Evolutionary conservation across 2,113 vertebrate species (phyloP).

Genomic region (Muscicapa adusta): DNA sequence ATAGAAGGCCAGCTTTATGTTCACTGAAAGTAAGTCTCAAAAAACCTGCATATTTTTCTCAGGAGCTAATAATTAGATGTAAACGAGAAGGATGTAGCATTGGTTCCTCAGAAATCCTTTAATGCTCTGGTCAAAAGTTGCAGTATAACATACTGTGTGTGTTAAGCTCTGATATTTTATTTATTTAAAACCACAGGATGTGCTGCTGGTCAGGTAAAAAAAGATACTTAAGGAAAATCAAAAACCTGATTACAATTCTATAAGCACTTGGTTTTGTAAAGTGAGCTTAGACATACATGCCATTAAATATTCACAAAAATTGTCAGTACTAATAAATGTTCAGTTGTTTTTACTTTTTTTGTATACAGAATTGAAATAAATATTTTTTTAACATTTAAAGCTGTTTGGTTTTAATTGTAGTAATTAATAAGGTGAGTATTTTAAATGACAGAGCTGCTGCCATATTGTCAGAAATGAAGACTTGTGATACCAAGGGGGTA

Average conservation of each 20-base stretch:
- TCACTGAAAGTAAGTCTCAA: neutral
- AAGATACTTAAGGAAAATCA: neutral
- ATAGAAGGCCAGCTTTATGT: neutral
- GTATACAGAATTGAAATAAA: slow-evolving; percentile 27
- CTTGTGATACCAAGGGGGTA: neutral
- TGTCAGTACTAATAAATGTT: neutral
- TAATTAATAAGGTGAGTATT: neutral
- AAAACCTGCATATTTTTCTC: neutral
- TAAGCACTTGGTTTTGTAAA: neutral
- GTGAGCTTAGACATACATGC: neutral
- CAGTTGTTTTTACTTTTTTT: neutral
- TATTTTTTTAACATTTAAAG: slow-evolving; percentile 5
- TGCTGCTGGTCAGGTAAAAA: neutral
- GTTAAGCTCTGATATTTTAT: neutral
- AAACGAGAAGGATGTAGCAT: neutral
- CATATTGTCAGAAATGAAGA: neutral
- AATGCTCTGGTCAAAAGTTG: neutral
- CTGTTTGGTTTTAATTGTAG: neutral
- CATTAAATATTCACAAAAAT: neutral
- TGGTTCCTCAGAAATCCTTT: neutral
- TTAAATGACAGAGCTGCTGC: neutral
- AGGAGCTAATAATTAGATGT: neutral
- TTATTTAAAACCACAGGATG: neutral
- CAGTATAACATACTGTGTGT: neutral
- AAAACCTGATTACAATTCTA: neutral